Evolutionary conservation across 2,113 vertebrate species (phyloP), one percentile per base, ranked within the genome.

Genomic region (Heliornis fulica): DNA sequence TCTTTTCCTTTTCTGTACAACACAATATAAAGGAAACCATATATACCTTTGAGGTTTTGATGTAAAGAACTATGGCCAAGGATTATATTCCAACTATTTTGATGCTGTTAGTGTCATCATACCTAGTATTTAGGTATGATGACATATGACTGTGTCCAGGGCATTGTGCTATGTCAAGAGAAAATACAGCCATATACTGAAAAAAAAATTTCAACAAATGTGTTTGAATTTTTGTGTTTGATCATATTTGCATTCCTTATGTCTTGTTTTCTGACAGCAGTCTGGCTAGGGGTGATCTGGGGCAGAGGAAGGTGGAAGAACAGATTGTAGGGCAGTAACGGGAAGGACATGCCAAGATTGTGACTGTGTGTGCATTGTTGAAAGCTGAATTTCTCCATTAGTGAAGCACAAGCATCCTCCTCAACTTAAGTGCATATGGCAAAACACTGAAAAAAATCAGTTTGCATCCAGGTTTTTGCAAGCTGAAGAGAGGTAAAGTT

Each of bases 351-450:
- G 8, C 26, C 60, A 71, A 77, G 22, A 36, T 85, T 83, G 32
- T 1, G 5, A 1, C 69, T 26, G 32, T 66, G 34, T 23, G 34
- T 26, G 9, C 0, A 0, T 12, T 90, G 66, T 21, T 92, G 61
- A 93, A 88, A 77, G 28, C 29, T 29, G 48, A 53, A n/a, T 15
- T 77, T 83, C 53, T 90, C 40, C 53, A 79, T 48, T 7, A 36
- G 26, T 0, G 13, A 36, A 79, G 20, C 20, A 69, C 57, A 65
- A 83, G 83, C 15, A 23, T 34, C 19, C 16, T 32, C 28, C 20
- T 3, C 66, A 22, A 57, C 31, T 83, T 46, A 43, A 51, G 14
- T 13, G 19, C 11, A n/a, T 11, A 21, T 26, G 51, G 63, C 36
- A 90, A 87, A 90, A 29, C 26, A 53, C 10, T n/a, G n/a, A 56